Evolutionary conservation across 92 coral and sea anemone genomes (phyloP).

Genomic region (Nematostella vectensis): DNA sequence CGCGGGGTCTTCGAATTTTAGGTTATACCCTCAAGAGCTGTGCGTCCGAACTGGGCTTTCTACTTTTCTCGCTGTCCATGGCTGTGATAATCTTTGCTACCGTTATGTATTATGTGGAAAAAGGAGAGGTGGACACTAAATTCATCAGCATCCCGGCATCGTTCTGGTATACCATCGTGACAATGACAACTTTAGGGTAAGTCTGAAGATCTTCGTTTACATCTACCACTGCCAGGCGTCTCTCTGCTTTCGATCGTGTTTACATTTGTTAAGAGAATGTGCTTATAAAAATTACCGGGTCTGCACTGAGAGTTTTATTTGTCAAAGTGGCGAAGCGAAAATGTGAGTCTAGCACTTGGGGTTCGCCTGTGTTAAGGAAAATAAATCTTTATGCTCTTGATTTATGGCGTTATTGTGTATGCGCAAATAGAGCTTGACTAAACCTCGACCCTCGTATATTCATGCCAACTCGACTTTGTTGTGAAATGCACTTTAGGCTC

Average conservation of each 20-base stretch:
- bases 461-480: too few species aligned
- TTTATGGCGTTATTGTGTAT: too few species aligned
- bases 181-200: conserved; percentile 99
- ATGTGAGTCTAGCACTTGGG: neutral
- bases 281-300: conserved; percentile 36
- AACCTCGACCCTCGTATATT: too few species aligned
- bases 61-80: conserved; percentile 95
- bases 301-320: conserved; percentile 14
- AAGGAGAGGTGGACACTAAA: conserved; percentile 59
- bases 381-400: too few species aligned
- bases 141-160: conserved; percentile 97
- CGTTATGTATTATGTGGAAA: conserved; percentile 97
- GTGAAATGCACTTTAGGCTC: too few species aligned
- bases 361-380: too few species aligned
- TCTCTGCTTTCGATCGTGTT: conserved; percentile 15
- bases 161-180: conserved; percentile 98
- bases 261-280: conserved; percentile 36
- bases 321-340: conserved; percentile 3
- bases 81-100: conserved; percentile 97
- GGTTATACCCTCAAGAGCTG: conserved; percentile 96
- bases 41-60: conserved; percentile 94
- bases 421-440: too few species aligned
- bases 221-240: neutral
- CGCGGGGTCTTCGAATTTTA: conserved; percentile 93
- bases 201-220: conserved; percentile 22